These are phyloP conservation scores for Sitophilus oryzae DNA, from an alignment of 1,140 invertebrate genomes.

Conservation along the genomic window DNA sequence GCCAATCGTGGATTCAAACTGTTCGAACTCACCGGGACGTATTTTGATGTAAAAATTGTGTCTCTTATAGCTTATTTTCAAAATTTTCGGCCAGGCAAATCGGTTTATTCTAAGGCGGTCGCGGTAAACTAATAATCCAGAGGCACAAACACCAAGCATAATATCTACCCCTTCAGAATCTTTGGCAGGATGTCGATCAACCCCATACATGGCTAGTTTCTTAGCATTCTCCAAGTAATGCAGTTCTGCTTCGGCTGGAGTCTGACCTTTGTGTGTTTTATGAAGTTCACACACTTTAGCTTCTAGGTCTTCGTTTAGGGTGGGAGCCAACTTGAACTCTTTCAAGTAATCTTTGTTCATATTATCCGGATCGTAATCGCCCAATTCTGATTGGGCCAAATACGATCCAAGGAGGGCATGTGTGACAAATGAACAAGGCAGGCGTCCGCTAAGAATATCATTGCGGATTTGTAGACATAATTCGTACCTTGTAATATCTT, in stretches of 20 bases:
- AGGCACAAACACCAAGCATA: constrained; percentile 89
- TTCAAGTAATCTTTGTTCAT: constrained; percentile 75
- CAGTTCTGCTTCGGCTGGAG: constrained; percentile 91
- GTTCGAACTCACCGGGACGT: constrained; percentile 95
- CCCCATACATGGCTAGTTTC: constrained; percentile 96
- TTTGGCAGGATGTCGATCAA: constrained; percentile 92
- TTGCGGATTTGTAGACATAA: constrained; percentile 92
- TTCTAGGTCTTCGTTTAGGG: constrained; percentile 82
- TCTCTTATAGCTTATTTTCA: constrained; percentile 98
- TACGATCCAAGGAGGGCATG: constrained; percentile 95
- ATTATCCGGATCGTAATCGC: constrained; percentile 86
- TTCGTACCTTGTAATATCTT: constrained; percentile 92
- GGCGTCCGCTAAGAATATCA: constrained; percentile 83
- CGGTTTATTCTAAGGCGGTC: constrained; percentile 94
- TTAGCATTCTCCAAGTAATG: constrained; percentile 97
- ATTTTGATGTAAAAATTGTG: constrained; percentile 99
- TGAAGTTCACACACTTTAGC: constrained; percentile 96
- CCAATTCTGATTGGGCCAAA: constrained; percentile 94
- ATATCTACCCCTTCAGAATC: constrained; percentile 95
- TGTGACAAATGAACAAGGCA: constrained; percentile 95
- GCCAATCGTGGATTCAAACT: constrained; percentile 92
- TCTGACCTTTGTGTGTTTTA: constrained; percentile 92
- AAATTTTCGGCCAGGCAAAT: constrained; percentile 99
- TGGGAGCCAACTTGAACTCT: constrained; percentile 89
- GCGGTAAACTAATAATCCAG: constrained; percentile 90